These are phyloP conservation scores for Anas capensis DNA, from an alignment of 2,797 vertebrate genomes.

Conservation along the genomic window DNA sequence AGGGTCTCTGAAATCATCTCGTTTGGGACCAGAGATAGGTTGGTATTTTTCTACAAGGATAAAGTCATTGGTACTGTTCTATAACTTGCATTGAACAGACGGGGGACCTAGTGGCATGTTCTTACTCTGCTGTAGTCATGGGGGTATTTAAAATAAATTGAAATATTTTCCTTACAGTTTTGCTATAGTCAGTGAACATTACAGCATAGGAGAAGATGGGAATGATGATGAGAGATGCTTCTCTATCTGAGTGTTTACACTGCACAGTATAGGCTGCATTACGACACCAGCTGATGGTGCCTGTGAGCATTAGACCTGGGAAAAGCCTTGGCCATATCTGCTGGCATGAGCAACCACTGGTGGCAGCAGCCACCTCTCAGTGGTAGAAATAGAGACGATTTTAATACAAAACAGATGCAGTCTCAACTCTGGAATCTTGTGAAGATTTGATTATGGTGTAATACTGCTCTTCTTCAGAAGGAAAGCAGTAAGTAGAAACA, in stretches of 20 bases:
- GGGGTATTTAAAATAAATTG: not conserved
- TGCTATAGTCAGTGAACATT: not conserved
- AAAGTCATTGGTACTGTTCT: not conserved
- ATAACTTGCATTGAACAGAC: not conserved
- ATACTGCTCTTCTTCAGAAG: not conserved
- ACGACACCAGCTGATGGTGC: not conserved
- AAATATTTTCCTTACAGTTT: not conserved
- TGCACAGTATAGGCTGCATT: not conserved
- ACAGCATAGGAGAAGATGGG: not conserved
- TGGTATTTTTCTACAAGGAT: constrained; percentile 29
- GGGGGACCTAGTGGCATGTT: not conserved
- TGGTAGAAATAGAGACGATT: not conserved
- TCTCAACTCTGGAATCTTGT: not conserved
- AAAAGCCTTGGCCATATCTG: not conserved
- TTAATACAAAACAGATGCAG: not conserved
- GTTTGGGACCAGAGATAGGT: constrained; percentile 84
- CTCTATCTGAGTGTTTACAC: not conserved
- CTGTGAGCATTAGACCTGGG: not conserved
- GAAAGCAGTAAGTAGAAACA: not conserved
- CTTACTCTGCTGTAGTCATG: not conserved
- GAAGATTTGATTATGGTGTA: not conserved
- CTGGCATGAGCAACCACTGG: not conserved
- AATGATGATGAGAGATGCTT: not conserved
- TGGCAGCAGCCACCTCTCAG: not conserved
- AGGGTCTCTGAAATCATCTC: constrained; percentile 81